Base-by-base conservation (phyloP, 2,888 invertebrate species). In the Sphaerophoria taeniata region DNA sequence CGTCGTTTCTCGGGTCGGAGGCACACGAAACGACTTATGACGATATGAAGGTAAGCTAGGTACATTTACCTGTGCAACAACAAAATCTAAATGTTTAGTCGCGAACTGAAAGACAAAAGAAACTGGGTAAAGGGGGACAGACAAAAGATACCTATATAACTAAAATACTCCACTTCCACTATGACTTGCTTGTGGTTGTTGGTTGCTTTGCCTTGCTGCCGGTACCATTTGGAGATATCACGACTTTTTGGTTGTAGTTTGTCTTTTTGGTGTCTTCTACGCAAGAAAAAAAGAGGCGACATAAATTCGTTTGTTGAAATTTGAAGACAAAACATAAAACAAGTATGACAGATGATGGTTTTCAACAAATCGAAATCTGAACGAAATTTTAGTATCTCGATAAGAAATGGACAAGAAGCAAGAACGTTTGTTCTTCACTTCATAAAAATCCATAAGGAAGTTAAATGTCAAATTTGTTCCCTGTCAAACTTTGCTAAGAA, bases 171-270 rank as follows among this genome's bases (percentile, higher is more conserved):
- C 53, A 63, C 31, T 63, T 80, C 58, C 55, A 49, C 51, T 55
- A 75, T 31, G 51, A 16, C 36, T 65, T 31, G 2, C 7, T 12
- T 9, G 5, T 33, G 36, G 24, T 24, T 12, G 24, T 43, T 61
- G 45, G 36, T 55, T 43, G 51, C 51, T 31, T 51, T 45, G 70
- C 24, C 24, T 24, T 24, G 24, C 24, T 24, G 24, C 39, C 67
- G 72, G 82, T 82, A 69, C 78, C 82, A 73, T 61, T 73, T 78
- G 82, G 82, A 49, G 77, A 82, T 82, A 82, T 82, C 81, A 43
- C 79, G 55, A 31, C 51, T 53, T 67, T 74, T 31, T 70, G 61
- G 61, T 16, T 33, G 6, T 31, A 16, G 16, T 58, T 58, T 16
- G 49, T 14, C 49, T 65, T 4, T 43, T 9, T 63, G 6, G 6